A percentile compares a stretch with the other conserved stretches of the same genome.
Evolutionary conservation across 2,888 invertebrate species (phyloP).

Genomic region (Hyalella azteca): DNA sequence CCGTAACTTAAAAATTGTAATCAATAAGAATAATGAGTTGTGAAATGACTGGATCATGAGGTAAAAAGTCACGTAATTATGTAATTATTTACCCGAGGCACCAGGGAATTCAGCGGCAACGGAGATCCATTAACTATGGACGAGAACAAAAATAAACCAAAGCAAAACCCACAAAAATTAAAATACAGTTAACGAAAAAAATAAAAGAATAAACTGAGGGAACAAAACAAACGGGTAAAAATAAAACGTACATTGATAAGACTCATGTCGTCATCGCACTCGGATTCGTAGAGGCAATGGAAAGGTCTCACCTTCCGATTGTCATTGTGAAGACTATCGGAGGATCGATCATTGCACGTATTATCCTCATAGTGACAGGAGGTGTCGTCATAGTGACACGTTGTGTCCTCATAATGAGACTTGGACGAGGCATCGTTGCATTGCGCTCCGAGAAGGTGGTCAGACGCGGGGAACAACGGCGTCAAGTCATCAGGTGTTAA

Average conservation of each 20-base stretch:
- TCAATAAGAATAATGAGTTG: no score
- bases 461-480: slow-evolving; percentile 3
- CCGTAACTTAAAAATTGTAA: no score
- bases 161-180: no score
- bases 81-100: no score
- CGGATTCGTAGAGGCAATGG: slow-evolving; percentile 17
- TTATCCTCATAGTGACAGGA: background rate
- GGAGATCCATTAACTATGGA: no score
- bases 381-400: background rate
- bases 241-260: slow-evolving; percentile 38
- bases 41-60: no score
- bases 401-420: background rate
- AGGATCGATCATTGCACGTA: background rate
- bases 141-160: no score
- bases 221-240: background rate
- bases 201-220: background rate
- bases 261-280: slow-evolving; percentile 31
- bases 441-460: background rate
- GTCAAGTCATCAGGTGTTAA: slow-evolving; percentile 22
- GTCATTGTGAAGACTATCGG: slow-evolving; percentile 29
- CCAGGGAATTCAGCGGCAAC: no score
- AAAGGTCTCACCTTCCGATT: slow-evolving; percentile 36
- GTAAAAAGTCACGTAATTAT: no score
- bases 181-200: background rate
- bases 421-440: background rate